Base-by-base conservation (phyloP, 2,888 invertebrate species). In the Nephrotoma flavescens region DNA sequence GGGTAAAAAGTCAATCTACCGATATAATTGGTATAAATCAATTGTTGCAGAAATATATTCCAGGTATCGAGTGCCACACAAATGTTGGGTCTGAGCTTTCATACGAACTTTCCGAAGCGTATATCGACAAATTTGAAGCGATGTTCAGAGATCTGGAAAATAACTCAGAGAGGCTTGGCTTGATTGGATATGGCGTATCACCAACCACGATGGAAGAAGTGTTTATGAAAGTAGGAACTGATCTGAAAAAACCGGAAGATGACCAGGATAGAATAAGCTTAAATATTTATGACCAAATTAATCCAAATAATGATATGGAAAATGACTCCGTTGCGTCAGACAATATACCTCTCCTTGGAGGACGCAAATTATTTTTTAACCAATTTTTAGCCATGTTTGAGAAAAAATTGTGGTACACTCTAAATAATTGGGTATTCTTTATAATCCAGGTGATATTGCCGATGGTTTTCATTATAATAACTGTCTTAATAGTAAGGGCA, bases 161-260 rank as follows among this genome's bases (percentile, higher is more conserved):
- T 0, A 92, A 93, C 86, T 92, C 93, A 86, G 89, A 90, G 0
- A 89, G 89, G 1, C 92, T 96, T 44, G 94, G 94, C 15, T 94
- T 96, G 87, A 93, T 93, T 86, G 95, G 96, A 90, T 97, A 95
- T 90, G 97, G 97, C 2, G 94, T 96, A 41, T 94, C 96, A 1
- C 94, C 97, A 31, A 97, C 97, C 0, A 96, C 96, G 0, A 92
- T 97, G 91, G 97, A 97, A 92, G 97, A 97, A 91, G 97, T 97
- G 0, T 96, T 96, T 89, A 93, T 96, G 93, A 94, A 94, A 3
- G 89, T 89, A 44, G 90, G 89, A 1, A 87, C 88, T 85, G 89
- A 89, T 86, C 9, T 71, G 3, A 87, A 88, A 6, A 42, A 47
- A 52, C 31, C 15, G 42, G 6, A 4, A 1, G 83, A 85, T 3